Evolutionary conservation across 1,140 invertebrate genomes (phyloP), one percentile per base, ranked within the genome.

Genomic region (Cotesia chilonis): DNA sequence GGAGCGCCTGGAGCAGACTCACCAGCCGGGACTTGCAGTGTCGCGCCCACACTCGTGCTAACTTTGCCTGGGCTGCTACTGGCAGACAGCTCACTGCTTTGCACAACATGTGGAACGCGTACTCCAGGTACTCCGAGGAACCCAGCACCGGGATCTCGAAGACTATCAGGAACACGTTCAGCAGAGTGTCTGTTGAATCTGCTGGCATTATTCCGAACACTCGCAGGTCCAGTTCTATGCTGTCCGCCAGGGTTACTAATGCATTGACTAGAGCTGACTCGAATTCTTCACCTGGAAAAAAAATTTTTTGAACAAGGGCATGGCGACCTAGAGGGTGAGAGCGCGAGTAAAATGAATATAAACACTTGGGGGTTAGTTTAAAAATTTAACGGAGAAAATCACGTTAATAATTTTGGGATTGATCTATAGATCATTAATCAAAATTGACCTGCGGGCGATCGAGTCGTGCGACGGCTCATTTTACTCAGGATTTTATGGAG

Each of bases 101-200:
- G 77, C 95, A 96, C 51, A 97, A 85, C 75, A 92, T 91, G 7
- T 95, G 94, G 59, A 96, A 87, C 0, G 93, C 94, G 41, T 90
- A 90, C 82, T 96, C 95, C 76, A 96, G 84, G 83, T 94, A 96
- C 81, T 96, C 95, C 37, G 90, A 90, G 68, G 89, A 90, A 78
- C 94, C 92, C 36, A 96, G 88, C 70, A 92, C 91, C 5, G 95
- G 95, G 74, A 96, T 93, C 87, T 98, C 95, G 81, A 96, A 94
- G 14, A 96, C 92, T 73, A 97, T 95, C 28, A 96, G 88, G 77
- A 97, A 92, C 54, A 94, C 92, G 80, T 96, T 95, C 28, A 92
- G 81, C 35, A 90, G 85, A 85, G 84, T 82, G 47, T 87, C 87
- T 75, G 83, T 85, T 69, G 82, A 85, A 51, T 87, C 84, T 37